phyloP scores from a whole-genome alignment of 2,888 invertebrate genomes.

The Prosapia bicincta region DNA sequence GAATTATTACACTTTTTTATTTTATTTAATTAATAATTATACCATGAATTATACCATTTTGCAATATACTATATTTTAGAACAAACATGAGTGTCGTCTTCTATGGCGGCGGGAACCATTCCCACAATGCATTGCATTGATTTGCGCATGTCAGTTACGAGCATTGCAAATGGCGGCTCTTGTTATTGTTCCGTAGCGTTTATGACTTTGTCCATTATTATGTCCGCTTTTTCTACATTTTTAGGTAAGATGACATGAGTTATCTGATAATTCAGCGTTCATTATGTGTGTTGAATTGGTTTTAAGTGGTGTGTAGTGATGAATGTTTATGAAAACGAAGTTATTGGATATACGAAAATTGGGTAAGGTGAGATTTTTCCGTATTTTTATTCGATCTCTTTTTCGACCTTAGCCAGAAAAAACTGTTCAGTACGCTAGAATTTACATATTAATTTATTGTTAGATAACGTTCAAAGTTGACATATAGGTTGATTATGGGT shows the following conservation, averaged over 20 bases:
- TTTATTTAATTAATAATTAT: too few species aligned
- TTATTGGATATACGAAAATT: slow-evolving; percentile 56
- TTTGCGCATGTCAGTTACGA: slow-evolving; percentile 70
- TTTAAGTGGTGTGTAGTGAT: slow-evolving; percentile 50
- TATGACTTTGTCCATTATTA: slow-evolving; percentile 50
- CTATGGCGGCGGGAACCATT: slow-evolving; percentile 17
- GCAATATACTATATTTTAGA: not conserved
- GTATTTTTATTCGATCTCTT: slow-evolving; percentile 32
- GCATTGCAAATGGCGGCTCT: slow-evolving; percentile 99
- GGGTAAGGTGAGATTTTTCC: slow-evolving; percentile 58
- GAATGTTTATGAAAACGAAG: slow-evolving; percentile 48
- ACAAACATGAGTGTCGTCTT: not conserved
- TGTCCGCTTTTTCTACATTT: slow-evolving; percentile 49
- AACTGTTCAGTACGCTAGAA: not conserved
- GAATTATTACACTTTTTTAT: too few species aligned
- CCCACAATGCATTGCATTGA: slow-evolving; percentile 43
- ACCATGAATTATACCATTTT: not conserved
- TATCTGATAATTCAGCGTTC: slow-evolving; percentile 33
- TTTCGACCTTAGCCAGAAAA: slow-evolving; percentile 21
- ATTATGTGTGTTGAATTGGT: slow-evolving; percentile 36
- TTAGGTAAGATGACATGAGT: slow-evolving; percentile 46
- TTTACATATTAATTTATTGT: not conserved
- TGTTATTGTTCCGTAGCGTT: slow-evolving; percentile 83
- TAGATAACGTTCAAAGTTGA: not conserved
- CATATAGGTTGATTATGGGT: not conserved